Evolutionary conservation across 1,140 invertebrate genomes (phyloP).

Genomic region (Anastrepha ludens): DNA sequence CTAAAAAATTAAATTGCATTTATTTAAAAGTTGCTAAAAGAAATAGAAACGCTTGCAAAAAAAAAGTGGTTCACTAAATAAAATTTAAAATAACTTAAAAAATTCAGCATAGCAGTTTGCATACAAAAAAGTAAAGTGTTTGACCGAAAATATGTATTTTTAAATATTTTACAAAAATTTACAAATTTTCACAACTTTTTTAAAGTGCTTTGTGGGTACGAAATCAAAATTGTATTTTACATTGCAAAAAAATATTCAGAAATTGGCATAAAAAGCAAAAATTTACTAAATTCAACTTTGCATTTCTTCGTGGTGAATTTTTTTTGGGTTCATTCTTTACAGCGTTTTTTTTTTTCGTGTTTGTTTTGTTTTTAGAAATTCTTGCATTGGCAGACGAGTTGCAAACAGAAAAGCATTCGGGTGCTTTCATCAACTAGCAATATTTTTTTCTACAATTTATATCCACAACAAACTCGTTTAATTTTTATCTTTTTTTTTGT

Average conservation of each 20-base stretch:
- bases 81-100: neutral
- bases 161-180: conserved; percentile 42
- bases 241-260: conserved; percentile 20
- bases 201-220: neutral
- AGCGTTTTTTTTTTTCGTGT: neutral
- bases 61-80: neutral
- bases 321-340: conserved; percentile 3
- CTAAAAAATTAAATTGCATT: conserved; percentile 51
- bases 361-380: neutral
- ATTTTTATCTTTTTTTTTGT: conserved; percentile 1
- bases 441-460: conserved; percentile 36
- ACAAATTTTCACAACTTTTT: neutral
- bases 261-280: conserved; percentile 46
- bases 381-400: conserved; percentile 44
- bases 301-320: conserved; percentile 26
- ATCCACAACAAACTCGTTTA: conserved; percentile 39
- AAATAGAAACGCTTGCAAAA: conserved; percentile 23
- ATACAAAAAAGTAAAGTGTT: neutral
- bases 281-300: conserved; percentile 51
- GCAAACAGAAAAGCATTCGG: conserved; percentile 32
- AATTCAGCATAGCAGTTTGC: neutral
- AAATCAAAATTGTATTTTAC: conserved; percentile 31
- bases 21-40: conserved; percentile 29
- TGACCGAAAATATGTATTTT: neutral
- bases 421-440: conserved; percentile 49